Evolutionary conservation across 2,888 invertebrate species (phyloP).

Genomic region (Amaurobius ferox): DNA sequence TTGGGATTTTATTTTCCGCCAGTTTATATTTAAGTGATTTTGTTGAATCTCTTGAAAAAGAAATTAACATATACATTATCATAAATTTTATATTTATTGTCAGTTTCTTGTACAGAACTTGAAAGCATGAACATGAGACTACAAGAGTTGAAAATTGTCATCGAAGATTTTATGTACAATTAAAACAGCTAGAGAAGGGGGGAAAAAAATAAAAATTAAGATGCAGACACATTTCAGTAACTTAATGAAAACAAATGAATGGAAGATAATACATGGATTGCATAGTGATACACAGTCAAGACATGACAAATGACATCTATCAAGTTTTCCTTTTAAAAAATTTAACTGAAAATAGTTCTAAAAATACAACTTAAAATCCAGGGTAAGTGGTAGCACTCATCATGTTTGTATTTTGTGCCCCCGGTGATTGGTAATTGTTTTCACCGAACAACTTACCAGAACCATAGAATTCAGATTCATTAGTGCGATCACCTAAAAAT

Average conservation of each 20-base stretch:
- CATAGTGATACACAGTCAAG: background rate
- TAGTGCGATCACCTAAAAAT: slow-evolving; percentile 19
- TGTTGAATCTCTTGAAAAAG: too few species aligned
- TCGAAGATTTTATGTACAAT: background rate
- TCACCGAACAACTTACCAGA: slow-evolving; percentile 66
- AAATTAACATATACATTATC: background rate
- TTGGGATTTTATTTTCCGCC: too few species aligned
- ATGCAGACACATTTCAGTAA: background rate
- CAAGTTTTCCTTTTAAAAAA: too few species aligned
- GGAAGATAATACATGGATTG: too few species aligned
- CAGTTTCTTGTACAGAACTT: background rate
- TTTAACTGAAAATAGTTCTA: background rate
- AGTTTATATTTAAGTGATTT: too few species aligned
- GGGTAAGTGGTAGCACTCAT: slow-evolving; percentile 68
- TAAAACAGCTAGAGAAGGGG: background rate
- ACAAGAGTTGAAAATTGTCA: background rate
- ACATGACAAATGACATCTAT: background rate
- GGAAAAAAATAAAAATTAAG: background rate
- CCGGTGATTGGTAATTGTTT: slow-evolving; percentile 43
- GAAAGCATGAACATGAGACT: background rate
- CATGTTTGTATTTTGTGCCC: slow-evolving; percentile 52
- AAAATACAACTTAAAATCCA: slow-evolving; percentile 46
- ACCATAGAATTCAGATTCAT: slow-evolving; percentile 59
- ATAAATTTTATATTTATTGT: slow-evolving; percentile 5
- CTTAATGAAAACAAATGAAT: background rate